Evolutionary conservation across 2,888 invertebrate species (phyloP), one percentile per base, ranked within the genome.

Genomic region (Himalopsyche anomala): DNA sequence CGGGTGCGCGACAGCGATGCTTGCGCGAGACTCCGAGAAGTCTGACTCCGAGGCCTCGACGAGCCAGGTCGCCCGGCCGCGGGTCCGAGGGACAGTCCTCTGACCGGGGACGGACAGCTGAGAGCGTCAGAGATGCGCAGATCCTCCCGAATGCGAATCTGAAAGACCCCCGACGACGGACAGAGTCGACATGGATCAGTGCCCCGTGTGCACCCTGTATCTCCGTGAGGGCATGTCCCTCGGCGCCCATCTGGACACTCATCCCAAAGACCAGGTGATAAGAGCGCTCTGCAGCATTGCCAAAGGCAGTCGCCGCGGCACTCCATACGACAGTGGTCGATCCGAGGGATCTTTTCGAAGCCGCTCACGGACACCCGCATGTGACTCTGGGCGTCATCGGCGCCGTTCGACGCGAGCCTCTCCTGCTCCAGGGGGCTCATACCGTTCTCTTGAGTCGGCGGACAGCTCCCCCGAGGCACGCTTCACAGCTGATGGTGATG

Each of bases 221-320:
- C 93, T 97, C 89, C 95, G 97, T 89, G 96, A 96, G 92, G 97
- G 97, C 86, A 97, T 97, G 93, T 95, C 96, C 87, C 92, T 97
- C 89, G 96, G 96, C 91, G 95, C 95, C 89, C 97, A 97, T 91
- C 93, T 97, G 91, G 95, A 96, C 90, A 97, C 97, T 42, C 97
- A 97, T 93, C 97, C 97, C 74, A 97, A 97, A 91, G 97, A 97
- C 90, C 97, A 97, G 92, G 97, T 97, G 83, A 97, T 97, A 89
- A 96, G 95, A 91, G 97, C 97, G 40, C 92, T 97, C 88, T 95
- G 93, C 90, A 91, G 89, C 89, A 90, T 93, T 87, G 93, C 94
- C 88, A 91, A 92, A 88, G 93, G 93, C 84, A 92, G 91, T 89
- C 88, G 90, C 55, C 62, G 84, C 82, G 82, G 81, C 80, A 84